Evolutionary conservation across 2,113 vertebrate species (phyloP), one percentile per base, ranked within the genome.

Genomic region (Pelecanoides urinatrix): DNA sequence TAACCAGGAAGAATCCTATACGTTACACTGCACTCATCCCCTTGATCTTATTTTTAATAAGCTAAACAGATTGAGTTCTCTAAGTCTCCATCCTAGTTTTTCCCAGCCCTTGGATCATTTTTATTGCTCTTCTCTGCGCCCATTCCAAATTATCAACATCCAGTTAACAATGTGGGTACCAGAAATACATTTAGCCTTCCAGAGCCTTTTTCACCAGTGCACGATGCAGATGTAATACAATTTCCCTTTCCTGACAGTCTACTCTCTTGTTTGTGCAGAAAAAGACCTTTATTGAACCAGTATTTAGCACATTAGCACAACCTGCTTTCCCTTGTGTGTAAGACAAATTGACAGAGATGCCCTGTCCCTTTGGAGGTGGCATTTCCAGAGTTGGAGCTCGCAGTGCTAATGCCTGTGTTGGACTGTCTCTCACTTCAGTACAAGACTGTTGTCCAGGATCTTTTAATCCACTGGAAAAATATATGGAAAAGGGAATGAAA

Each of bases 1-100:
- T 73, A 76, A 82, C 50, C 72, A 77, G 72, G 75, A 92, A 86
- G 61, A 68, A 70, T 70, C 74, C 85, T 96, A 71, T 81, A 88
- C 25, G 4, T 94, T 95, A 59, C 4, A 3, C 36, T 53, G 42
- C 36, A 27, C 59, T 93, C 71, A 70, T 72, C 29, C 45, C 32
- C 95, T 89, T 92, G 79, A 83, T 94, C 75, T 88, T 55, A 21
- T 62, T 92, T 77, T 88, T 76, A 92, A 90, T 67, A 79, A 86
- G 11, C 25, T 55, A n/a, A 92, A 52, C 17, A 79, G 62, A 90
- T 16, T 68, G 62, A 63, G 27, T 32, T 79, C 52, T 91, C 21
- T 36, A 45, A 21, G 22, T 42, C 77, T 91, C 50, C 63, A 59
- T 58, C 20, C n/a, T 34, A 18, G 7, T n/a, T 84, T 89, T 92